Conservation (phyloP, 2,113 vertebrate genomes). For the Oxyura jamaicensis region DNA sequence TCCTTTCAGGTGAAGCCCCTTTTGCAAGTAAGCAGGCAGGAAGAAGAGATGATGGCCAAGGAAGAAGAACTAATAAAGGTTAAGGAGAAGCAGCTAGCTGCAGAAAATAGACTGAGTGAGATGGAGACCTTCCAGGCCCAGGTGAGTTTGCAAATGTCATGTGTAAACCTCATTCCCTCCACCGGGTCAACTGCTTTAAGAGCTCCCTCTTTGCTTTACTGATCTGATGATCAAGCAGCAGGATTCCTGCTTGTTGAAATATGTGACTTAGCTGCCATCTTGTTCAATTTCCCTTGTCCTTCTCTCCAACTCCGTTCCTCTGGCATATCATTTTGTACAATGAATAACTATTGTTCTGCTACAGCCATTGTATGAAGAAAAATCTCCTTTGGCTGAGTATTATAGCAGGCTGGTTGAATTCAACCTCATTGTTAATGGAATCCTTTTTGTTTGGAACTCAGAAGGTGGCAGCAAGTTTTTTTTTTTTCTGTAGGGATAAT, state of each 20-base stretch:
- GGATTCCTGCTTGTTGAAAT: neutral
- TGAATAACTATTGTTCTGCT: neutral
- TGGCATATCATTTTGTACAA: neutral
- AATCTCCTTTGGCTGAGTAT: neutral
- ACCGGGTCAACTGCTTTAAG: neutral
- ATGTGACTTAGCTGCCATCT: neutral
- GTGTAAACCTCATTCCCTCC: neutral
- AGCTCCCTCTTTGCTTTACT: neutral
- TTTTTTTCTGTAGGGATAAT: neutral
- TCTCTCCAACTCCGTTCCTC: neutral
- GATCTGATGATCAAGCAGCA: neutral
- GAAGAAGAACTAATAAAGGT: constrained; percentile 92
- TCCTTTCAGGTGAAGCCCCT: constrained; percentile 91
- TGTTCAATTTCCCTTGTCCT: neutral
- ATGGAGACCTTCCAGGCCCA: constrained; percentile 89
- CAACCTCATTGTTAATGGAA: neutral
- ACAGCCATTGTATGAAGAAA: neutral
- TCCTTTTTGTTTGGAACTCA: neutral
- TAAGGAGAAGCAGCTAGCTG: constrained; percentile 87
- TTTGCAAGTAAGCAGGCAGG: constrained; percentile 95
- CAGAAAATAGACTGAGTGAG: constrained; percentile 87
- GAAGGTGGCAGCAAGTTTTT: neutral
- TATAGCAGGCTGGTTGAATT: neutral
- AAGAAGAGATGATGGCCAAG: constrained; percentile 96
- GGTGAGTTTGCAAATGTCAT: constrained; percentile 70